Base-by-base conservation (phyloP, 2,113 vertebrate species). In the Microtus montanus region DNA sequence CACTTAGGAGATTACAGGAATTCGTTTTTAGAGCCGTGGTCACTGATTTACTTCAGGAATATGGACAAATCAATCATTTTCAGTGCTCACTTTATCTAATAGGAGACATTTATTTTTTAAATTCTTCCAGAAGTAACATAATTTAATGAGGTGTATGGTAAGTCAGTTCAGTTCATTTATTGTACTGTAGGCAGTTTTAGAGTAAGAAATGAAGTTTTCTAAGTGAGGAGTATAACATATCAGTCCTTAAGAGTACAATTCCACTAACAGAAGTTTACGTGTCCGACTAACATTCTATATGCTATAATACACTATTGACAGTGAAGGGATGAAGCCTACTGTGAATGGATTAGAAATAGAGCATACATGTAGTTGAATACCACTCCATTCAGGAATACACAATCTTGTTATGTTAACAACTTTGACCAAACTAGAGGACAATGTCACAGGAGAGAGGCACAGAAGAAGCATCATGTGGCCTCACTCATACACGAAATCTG, bases 71-170 rank as follows among this genome's bases (percentile, higher is more conserved):
- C 28, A 47, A 49, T 91, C 68, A 58, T 94, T 91, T 84, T 63
- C 30, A 80, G 7, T 86, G 13, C 70, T 86, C 20, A 41, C 20
- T 91, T 89, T 80, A 74, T 90, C 77, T 96, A 92, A 85, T 92
- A 64, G 64, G n/a, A 90, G 68, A 71, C 17, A 84, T 26, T 68
- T 61, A 90, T 93, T 82, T 93, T 77, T 61, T 61, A 71, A 87
- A 54, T 89, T 91, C 63, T 96, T 85, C 30, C 26, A 68, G 28
- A 35, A 89, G 38, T n/a, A 75, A 75, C 87, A 87, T 88, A 58
- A 91, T 79, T 80, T 44, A 74, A 52, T 83, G 75, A 89, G 28
- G 7, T 82, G 7, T 73, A 33, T 38, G 38, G 87, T 88, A 77
- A 70, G 61, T 94, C 79, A 83, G 13, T 90, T 83, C 79, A 38